A percentile compares a stretch with the other conserved stretches of the same genome.
Evolutionary conservation across 2,797 vertebrate species (phyloP).

Genomic region (Enteromius afrohamiltoni): DNA sequence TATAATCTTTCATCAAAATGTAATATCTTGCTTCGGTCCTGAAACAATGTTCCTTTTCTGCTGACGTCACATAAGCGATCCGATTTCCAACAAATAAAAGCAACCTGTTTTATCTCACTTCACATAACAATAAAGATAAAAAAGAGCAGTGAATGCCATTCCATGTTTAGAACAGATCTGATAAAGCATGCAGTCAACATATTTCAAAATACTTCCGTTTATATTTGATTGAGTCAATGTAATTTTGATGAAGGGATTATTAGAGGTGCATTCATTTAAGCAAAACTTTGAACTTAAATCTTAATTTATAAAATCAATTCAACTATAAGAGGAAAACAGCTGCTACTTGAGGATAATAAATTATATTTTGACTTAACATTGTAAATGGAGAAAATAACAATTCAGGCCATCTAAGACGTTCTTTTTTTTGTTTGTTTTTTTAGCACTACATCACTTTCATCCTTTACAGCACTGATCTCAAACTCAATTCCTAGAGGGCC

Average conservation of each 20-base stretch:
- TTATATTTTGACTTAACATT: too few species aligned
- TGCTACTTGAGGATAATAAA: too few species aligned
- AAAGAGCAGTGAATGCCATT: background rate
- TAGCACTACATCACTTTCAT: background rate
- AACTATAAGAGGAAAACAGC: background rate
- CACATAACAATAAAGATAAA: background rate
- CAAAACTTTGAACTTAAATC: background rate
- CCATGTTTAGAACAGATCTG: background rate
- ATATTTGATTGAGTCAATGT: background rate
- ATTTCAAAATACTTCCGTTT: background rate
- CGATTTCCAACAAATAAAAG: background rate
- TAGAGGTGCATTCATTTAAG: background rate
- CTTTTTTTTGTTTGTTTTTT: background rate
- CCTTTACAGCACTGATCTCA: too few species aligned
- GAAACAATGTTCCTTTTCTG: background rate
- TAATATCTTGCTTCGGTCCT: background rate
- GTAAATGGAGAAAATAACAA: background rate
- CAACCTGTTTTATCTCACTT: background rate
- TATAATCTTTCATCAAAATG: constrained; percentile 19
- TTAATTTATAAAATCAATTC: background rate
- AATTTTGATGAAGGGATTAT: background rate
- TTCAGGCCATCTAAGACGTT: background rate
- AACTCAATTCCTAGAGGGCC: too few species aligned
- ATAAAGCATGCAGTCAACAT: background rate
- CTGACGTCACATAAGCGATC: background rate